Evolutionary conservation across 1,140 invertebrate genomes (phyloP), one percentile per base, ranked within the genome.

Genomic region (Pseudoatta argentina): DNA sequence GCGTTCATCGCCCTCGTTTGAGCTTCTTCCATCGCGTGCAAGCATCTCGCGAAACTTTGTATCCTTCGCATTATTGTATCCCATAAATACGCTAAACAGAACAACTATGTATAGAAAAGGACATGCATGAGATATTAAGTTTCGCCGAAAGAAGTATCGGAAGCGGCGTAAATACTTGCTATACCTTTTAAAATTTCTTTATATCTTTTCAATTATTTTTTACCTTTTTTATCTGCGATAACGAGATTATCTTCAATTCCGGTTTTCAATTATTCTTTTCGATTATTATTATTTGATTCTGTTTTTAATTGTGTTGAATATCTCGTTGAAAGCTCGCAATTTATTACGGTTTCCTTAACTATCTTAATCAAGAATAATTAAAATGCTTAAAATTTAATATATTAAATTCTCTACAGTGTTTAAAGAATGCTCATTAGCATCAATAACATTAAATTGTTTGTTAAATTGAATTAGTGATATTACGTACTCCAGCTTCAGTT

Each of bases 71-170:
- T 89, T 89, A 88, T 89, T 86, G 61, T 88, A 27, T 53, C 12
- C 59, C 61, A 79, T 89, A 89, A 89, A 89, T 89, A 86, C 75
- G 59, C 24, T 48, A 88, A 89, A 89, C 81, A 59, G n/a, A 53
- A 16, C 12, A 27, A 16, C 5, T 24, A 16, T 76, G 16, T 57
- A 27, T 4, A 24, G 55, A 7, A 75, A 79, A 59, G 18, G 6
- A 73, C 44, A 18, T 30, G 39, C 48, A 39, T 78, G 81, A 34
- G 24, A 78, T 72, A 78, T 44, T 24, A 86, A 79, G 39, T 86
- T 87, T 86, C n/a, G n/a, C 6, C 18, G 27, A 30, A 30, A 57
- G 30, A 1, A 34, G 1, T 12, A 39, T 44, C 12, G 63, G 21
- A 71, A 57, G 14, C n/a, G 8, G 21, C 34, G 1, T 39, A 39